These are phyloP conservation scores for Hypomecis atomaria DNA, from an alignment of 2,888 invertebrate species.

Conservation along the genomic window DNA sequence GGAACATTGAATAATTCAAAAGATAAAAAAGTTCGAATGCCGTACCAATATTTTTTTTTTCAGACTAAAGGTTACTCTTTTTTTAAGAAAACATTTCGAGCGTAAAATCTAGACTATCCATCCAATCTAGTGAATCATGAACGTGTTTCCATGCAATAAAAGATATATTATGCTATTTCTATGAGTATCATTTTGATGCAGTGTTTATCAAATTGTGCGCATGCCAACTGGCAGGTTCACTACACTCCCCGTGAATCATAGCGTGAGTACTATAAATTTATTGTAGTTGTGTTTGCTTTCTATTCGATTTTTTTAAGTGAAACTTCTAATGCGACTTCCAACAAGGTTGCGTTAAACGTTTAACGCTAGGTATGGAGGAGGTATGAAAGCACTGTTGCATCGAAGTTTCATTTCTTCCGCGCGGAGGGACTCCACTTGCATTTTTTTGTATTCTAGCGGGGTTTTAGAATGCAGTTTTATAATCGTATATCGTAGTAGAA, in stretches of 20 bases:
- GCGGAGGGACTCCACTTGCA: too few relatives aligned
- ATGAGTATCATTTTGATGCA: constrained; percentile 13
- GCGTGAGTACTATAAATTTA: constrained; percentile 24
- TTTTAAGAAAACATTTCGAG: too few relatives aligned
- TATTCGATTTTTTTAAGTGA: constrained; percentile 6
- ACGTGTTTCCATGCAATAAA: constrained; percentile 33
- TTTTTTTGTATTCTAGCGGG: too few relatives aligned
- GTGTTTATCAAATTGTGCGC: constrained; percentile 44
- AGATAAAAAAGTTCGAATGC: too few relatives aligned
- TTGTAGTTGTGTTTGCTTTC: constrained; percentile 17
- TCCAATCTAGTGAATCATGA: constrained; percentile 19
- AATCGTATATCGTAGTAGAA: not conserved
- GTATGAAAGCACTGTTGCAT: too few relatives aligned
- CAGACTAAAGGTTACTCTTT: too few relatives aligned
- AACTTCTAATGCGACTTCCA: not conserved
- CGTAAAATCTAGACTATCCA: not conserved
- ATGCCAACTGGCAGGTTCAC: constrained; percentile 58
- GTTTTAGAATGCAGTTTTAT: not conserved
- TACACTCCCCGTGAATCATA: constrained; percentile 41
- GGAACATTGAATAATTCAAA: too few relatives aligned
- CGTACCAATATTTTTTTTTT: too few relatives aligned
- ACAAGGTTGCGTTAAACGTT: too few relatives aligned
- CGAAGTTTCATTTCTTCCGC: too few relatives aligned
- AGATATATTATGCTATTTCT: too few relatives aligned
- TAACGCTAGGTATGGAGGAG: too few relatives aligned